phyloP scores from a whole-genome alignment of 64 coral and sea anemone species.

The Montipora capricornis region DNA sequence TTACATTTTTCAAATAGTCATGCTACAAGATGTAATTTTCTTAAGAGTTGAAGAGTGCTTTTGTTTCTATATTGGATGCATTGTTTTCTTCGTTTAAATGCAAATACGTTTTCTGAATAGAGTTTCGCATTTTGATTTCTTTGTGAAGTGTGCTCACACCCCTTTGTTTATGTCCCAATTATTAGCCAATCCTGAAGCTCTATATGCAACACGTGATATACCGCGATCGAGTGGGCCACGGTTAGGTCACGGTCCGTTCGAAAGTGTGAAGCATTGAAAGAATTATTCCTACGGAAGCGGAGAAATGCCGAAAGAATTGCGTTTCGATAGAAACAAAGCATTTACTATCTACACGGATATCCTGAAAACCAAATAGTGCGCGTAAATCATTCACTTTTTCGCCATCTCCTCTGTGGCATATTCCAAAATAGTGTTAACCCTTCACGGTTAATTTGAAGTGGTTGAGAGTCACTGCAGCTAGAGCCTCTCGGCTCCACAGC shows the following conservation, averaged over 20 bases:
- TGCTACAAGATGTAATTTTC: background rate
- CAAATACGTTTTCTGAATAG: constrained; percentile 19
- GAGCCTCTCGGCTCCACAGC: no score
- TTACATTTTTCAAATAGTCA: background rate
- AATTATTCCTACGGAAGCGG: background rate
- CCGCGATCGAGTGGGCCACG: background rate
- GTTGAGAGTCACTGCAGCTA: background rate
- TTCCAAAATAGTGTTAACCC: background rate
- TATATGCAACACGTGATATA: background rate
- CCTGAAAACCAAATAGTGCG: background rate
- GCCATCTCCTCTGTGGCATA: background rate
- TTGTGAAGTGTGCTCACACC: background rate
- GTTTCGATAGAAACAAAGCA: background rate
- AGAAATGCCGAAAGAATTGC: background rate
- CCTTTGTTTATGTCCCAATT: background rate
- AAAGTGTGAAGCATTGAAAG: constrained; percentile 17
- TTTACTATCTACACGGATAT: background rate
- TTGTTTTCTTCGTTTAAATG: constrained; percentile 18
- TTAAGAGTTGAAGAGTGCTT: background rate
- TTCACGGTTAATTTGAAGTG: background rate
- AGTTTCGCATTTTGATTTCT: background rate
- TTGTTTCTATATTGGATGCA: constrained; percentile 24
- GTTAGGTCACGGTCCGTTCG: constrained; percentile 5
- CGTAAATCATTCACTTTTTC: background rate
- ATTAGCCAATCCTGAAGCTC: constrained; percentile 50